phyloP scores from a whole-genome alignment of 2,888 invertebrate genomes.

The Rhyacophila evoluta region DNA sequence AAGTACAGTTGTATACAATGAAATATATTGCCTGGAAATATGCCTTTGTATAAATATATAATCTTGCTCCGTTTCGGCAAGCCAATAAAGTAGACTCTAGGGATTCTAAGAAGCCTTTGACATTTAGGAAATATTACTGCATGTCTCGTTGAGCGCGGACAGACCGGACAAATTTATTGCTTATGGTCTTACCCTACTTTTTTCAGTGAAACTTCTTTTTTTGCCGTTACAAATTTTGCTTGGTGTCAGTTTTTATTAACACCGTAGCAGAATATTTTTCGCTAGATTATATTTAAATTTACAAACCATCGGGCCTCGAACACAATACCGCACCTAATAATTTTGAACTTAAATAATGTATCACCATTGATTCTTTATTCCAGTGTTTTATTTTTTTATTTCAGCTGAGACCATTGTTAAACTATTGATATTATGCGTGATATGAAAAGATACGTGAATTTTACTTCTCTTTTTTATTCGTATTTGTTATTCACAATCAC shows the following conservation, averaged over 20 bases:
- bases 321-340: no score
- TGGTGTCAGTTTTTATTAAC: slow-evolving; percentile 1
- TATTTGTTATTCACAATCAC: no score
- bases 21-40: not conserved
- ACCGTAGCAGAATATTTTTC: not conserved
- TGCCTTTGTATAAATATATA: not conserved
- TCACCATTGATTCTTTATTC: no score
- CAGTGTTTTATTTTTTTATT: no score
- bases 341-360: no score
- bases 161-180: slow-evolving; percentile 12
- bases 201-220: not conserved
- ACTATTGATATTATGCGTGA: no score
- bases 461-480: no score
- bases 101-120: slow-evolving; percentile 10
- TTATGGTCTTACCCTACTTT: not conserved
- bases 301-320: no score
- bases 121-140: slow-evolving; percentile 24
- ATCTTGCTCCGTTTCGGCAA: not conserved
- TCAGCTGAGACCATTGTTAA: no score
- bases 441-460: no score
- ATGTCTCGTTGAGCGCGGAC: slow-evolving; percentile 21
- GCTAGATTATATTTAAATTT: not conserved
- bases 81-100: not conserved
- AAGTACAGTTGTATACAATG: no score
- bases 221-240: not conserved